Evolutionary conservation across 2,113 vertebrate genomes (phyloP), one percentile per base, ranked within the genome.

Genomic region (Brachirus orientalis): DNA sequence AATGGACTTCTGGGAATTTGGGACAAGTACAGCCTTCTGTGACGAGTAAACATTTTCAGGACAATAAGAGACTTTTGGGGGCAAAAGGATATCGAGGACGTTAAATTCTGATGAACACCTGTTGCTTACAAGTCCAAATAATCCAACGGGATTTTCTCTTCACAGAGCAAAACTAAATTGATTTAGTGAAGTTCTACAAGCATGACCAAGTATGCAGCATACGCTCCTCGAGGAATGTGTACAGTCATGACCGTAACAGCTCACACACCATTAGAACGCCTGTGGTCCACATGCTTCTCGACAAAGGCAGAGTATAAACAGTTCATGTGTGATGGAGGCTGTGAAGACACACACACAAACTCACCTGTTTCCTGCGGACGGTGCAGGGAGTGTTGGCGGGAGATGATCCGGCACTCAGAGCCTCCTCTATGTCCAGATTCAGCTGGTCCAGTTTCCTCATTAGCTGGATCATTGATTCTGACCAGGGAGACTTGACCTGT

Each of bases 341-440:
- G 41, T 10, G 33, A 11, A 10, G 46, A 44, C 18, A 19, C 38
- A 60, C 63, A 28, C 28, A 28, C 28, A 28, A 3, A 28, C 89
- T 94, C 86, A 94, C 92, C 90, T 83, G 82, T 47, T 93, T 85
- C 70, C 86, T 94, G 69, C 91, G 91, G 72, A 85, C 50, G 48
- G 83, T 79, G 79, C 81, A 80, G 72, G 93, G 93, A 8, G 94
- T 94, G 88, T 85, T 63, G 0, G 88, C 91, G 1, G 94, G 94
- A 75, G 94, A 95, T 55, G 94, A 91, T 52, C 86, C 72, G 38
- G 86, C 79, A 76, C 92, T 95, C 60, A 96, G 90, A 69, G 94
- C 95, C 73, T 96, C 95, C 82, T 95, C 93, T 62, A 96, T 95
- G 87, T 96, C 95, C 75, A 94, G 79, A 81, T 95, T 91, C 62